Base-by-base conservation (phyloP, 2,888 invertebrate species). In the Myathropa florea region DNA sequence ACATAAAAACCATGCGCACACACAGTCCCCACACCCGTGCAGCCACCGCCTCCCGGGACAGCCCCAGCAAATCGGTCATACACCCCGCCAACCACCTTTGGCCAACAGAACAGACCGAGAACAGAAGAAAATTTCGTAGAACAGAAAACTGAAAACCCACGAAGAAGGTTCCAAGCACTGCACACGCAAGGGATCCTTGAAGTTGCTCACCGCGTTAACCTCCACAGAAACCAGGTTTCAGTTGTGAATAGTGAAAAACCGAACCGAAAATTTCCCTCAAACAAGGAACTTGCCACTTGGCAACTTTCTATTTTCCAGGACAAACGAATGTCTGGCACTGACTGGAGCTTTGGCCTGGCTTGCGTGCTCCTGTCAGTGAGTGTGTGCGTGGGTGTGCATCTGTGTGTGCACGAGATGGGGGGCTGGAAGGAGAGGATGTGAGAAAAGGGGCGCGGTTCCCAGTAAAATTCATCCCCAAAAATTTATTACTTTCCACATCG, bases 381-480 rank as follows among this genome's bases (percentile, higher is more conserved):
- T 46, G 46, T 33, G 33, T 33, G 33, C 33, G 46, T 46, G 46
- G 18, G 46, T 18, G 46, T 46, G 7, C 46, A 39, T 63, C 2
- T 75, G 26, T 30, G 68, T 78, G 39, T 18, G 23, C 24, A 18
- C 53, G 75, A 59, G 30, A 63, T 9, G 36, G 28, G 57, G 1
- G 18, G n/a, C 6, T 7, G 14, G 3, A 18, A 18, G 46, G 18
- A 2, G 46, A n/a, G 46, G 18, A 18, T 18, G 46, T 7, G 46
- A 46, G 18, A 80, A 81, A 88, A 79, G 79, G 83, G 81, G 86
- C 86, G 83, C 79, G 86, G 83, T 83, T 53, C 78, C 59, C 83
- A 83, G 83, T 79, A 46, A 76, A 87, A 83, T 75, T 87, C 86
- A 87, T 79, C 83, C 83, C 83, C 83, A 79, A 83, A 83, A 87